A percentile compares a stretch with the other conserved stretches of the same genome.
phyloP scores from a whole-genome alignment of 2,888 invertebrate species.

The Coelinius sp. region DNA sequence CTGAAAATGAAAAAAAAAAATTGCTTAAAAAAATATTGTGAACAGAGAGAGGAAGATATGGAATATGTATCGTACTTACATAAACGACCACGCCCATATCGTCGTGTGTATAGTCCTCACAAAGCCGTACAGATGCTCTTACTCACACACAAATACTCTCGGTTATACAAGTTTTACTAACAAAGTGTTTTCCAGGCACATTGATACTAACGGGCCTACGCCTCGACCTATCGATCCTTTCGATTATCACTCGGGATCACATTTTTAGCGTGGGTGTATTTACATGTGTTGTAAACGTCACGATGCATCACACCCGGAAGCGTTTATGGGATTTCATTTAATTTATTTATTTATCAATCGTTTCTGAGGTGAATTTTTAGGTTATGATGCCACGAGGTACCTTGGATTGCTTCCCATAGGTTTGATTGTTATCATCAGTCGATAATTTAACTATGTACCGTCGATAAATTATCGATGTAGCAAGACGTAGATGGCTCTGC shows the following conservation, averaged over 20 bases:
- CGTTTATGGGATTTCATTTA: conserved; percentile 10
- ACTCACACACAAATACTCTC: conserved; percentile 2
- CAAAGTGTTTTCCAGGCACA: conserved; percentile 33
- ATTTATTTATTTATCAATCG: neutral
- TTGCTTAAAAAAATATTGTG: neutral
- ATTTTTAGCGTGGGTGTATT: conserved; percentile 5
- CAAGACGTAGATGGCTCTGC: too few relatives aligned
- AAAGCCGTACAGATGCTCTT: neutral
- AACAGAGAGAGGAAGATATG: neutral
- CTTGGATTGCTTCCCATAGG: too few relatives aligned
- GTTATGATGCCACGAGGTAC: too few relatives aligned
- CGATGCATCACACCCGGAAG: conserved; percentile 13
- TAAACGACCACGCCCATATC: conserved; percentile 67
- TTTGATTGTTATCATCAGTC: too few relatives aligned
- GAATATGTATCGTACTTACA: conserved; percentile 62
- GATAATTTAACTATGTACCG: too few relatives aligned
- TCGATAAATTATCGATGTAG: too few relatives aligned
- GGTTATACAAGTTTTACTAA: neutral
- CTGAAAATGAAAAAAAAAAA: neutral
- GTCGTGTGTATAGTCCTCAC: conserved; percentile 31
- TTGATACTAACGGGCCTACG: conserved; percentile 28
- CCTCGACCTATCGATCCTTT: conserved; percentile 30
- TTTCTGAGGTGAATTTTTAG: too few relatives aligned
- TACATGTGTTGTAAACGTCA: neutral
- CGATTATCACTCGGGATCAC: neutral